These are phyloP conservation scores for Leucozona laternaria DNA, from an alignment of 2,888 invertebrate genomes.

Conservation along the genomic window DNA sequence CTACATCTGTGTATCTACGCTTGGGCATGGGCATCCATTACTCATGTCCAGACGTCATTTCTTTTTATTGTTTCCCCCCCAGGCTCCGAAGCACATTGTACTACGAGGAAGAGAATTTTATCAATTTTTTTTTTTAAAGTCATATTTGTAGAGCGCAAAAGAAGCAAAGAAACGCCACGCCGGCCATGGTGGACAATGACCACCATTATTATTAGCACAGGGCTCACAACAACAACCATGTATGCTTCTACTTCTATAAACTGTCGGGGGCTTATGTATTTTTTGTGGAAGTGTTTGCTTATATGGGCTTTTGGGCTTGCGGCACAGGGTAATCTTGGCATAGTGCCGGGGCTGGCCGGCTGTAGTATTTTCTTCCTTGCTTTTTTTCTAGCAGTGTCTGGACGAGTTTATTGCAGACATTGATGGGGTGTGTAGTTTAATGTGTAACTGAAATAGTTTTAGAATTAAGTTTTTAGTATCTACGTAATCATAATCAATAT, in stretches of 20 bases:
- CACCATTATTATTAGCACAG: conserved; percentile 37
- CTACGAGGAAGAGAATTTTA: conserved; percentile 29
- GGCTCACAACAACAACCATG: neutral
- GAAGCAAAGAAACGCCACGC: conserved; percentile 6
- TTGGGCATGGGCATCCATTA: conserved; percentile 42
- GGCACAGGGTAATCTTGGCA: conserved; percentile 56
- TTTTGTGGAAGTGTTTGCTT: conserved; percentile 34
- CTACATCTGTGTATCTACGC: conserved; percentile 14
- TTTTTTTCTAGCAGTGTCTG: conserved; percentile 18
- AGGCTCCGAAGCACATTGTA: neutral
- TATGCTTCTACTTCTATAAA: neutral
- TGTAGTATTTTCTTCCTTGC: conserved; percentile 35
- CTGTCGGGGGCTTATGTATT: neutral
- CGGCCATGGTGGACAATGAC: conserved; percentile 68
- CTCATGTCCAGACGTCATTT: conserved; percentile 66
- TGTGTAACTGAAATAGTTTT: conserved; percentile 13
- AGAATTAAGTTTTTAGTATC: conserved; percentile 7
- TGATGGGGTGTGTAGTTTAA: conserved; percentile 17
- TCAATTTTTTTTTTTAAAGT: conserved; percentile 15
- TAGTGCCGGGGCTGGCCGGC: conserved; percentile 38
- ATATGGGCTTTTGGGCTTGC: conserved; percentile 43
- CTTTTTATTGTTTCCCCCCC: conserved; percentile 35
- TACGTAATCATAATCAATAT: no score
- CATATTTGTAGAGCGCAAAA: conserved; percentile 43
- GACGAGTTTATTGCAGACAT: conserved; percentile 16